phyloP scores from a whole-genome alignment of 2,797 vertebrate species.

The Masticophis lateralis region DNA sequence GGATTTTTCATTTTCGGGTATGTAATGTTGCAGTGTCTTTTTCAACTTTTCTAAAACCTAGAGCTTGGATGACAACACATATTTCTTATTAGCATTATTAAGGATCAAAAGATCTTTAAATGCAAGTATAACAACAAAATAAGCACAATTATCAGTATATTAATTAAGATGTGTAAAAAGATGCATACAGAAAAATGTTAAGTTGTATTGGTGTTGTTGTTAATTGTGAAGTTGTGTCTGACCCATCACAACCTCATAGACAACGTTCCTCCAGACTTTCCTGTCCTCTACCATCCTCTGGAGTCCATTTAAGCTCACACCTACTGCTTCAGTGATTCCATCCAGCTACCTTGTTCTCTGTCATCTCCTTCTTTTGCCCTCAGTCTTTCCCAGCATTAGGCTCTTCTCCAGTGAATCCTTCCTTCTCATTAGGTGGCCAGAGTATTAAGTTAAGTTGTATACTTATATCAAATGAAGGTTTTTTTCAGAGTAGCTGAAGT shows the following conservation, averaged over 20 bases:
- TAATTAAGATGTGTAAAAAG: background rate
- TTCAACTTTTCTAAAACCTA: slow-evolving; percentile 25
- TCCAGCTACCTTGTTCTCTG: too few species aligned
- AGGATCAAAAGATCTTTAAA: background rate
- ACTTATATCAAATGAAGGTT: background rate
- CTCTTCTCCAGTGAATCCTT: too few species aligned
- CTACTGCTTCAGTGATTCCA: too few species aligned
- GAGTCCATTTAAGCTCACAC: too few species aligned
- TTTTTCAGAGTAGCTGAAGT: background rate
- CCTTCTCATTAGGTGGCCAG: too few species aligned
- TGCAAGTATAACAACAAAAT: background rate
- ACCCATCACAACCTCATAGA: too few species aligned
- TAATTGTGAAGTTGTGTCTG: too few species aligned
- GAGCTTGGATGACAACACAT: background rate
- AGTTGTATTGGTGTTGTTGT: background rate
- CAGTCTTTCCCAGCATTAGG: too few species aligned
- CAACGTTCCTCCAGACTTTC: too few species aligned
- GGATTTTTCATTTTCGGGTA: slow-evolving; percentile 77
- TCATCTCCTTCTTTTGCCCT: too few species aligned
- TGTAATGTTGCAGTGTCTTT: slow-evolving; percentile 19
- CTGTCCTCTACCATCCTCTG: too few species aligned
- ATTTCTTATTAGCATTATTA: background rate
- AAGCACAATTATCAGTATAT: background rate
- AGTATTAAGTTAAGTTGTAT: background rate
- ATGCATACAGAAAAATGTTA: background rate